phyloP scores from a whole-genome alignment of 2,113 vertebrate species.

The Orthonyx spaldingii region DNA sequence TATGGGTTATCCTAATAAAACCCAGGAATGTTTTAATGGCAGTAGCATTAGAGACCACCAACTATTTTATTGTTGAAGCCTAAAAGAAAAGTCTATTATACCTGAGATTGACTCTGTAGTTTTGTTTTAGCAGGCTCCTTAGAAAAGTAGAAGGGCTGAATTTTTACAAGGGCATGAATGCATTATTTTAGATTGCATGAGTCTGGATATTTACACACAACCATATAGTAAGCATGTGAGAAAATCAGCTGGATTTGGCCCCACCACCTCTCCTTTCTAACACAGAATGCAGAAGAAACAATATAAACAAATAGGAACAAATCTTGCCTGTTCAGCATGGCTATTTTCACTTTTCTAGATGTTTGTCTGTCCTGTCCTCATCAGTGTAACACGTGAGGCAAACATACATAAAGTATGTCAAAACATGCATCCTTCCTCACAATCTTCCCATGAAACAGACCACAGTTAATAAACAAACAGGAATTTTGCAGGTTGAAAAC shows the following conservation, averaged over 20 bases:
- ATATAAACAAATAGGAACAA: not conserved
- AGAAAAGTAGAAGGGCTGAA: not conserved
- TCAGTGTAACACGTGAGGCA: not conserved
- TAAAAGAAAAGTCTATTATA: slow-evolving; percentile 61
- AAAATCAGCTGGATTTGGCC: not conserved
- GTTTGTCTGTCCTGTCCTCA: not conserved
- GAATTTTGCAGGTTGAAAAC: not conserved
- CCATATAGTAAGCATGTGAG: not conserved
- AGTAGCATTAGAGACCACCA: slow-evolving; percentile 71
- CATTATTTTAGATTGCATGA: not conserved
- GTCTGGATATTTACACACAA: not conserved
- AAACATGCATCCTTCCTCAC: not conserved
- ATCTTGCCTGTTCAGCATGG: not conserved
- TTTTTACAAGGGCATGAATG: not conserved
- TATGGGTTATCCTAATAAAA: slow-evolving; percentile 74
- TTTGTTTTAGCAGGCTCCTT: slow-evolving; percentile 29
- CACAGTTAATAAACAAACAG: not conserved
- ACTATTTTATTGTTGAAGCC: slow-evolving; percentile 69
- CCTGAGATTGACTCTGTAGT: slow-evolving; percentile 17
- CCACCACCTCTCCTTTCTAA: not conserved
- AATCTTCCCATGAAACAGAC: not conserved
- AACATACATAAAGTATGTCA: not conserved
- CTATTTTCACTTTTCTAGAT: not conserved
- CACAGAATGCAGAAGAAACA: not conserved
- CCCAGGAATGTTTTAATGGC: slow-evolving; percentile 72